Base-by-base conservation (phyloP, 2,888 invertebrate genomes). In the Drosophila melanocephala region DNA sequence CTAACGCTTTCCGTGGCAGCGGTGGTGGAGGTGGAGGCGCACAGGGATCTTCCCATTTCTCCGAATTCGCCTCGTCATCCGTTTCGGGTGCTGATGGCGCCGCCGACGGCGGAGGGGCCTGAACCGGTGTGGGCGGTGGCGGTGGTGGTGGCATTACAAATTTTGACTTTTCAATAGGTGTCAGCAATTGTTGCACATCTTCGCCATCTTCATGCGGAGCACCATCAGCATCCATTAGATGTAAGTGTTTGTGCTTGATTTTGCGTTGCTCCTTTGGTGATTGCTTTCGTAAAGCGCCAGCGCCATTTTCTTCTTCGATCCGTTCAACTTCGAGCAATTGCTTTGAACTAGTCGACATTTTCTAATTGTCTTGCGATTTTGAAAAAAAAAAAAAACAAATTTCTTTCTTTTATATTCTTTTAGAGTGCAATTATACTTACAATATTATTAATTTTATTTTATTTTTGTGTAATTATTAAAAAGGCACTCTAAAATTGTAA, bases 301-400 rank as follows among this genome's bases (percentile, higher is more conserved):
- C 91, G 91, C 91, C 91, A 91, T 91, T 91, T 91, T 91, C 86
- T 85, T 90, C 82, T 69, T 68, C 42, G 60, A 72, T 70, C 69
- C 56, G n/a, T 51, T 74, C 60, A 71, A 32, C 50, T 66, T 87
- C 83, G 55, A 81, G 77, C 67, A 80, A 76, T 89, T 87, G 77
- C 79, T 79, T 78, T 73, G 69, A 75, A 66, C 63, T 82, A 72
- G 58, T 64, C 69, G 79, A 79, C 79, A 79, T 79, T 72, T 76
- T 77, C 70, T 66, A 53, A 33, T 62, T 55, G 42, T 14, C 55
- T 62, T 59, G 56, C 19, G 16, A 47, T 28, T 37, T 37, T 1
- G 3, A 12, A 1, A 28, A 37, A 28, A 4, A 42, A 42, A 30
- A 32, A 19, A 0, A 14, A 14, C 12, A 12, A 22, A 28, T 53